Base-by-base conservation (phyloP, 1,140 invertebrate genomes). In the Triops longicaudatus region DNA sequence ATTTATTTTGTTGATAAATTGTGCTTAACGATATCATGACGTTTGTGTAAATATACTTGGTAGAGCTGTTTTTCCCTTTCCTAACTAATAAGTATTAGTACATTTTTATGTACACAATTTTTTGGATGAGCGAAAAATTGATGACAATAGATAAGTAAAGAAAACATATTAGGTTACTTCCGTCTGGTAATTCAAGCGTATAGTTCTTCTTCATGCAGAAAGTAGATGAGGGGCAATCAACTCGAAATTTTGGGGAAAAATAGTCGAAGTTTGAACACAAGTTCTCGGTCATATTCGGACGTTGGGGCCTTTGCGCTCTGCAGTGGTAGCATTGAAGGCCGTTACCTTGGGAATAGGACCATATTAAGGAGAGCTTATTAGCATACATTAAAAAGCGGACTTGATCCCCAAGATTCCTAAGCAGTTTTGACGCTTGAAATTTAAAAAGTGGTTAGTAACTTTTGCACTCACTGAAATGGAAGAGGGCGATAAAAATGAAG, bases 121-220 rank as follows among this genome's bases (percentile, higher is more conserved):
- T 37, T 37, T 37, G 2, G 7, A 37, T 37, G 31, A n/a, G 31
- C 2, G 31, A 37, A 37, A 72, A 76, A 41, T 6, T 76, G 63
- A 26, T 27, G 22, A 2, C n/a, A 50, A 72, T 1, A 1, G 7
- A 26, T 22, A 26, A 37, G 14, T n/a, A n/a, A n/a, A n/a, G n/a
- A n/a, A n/a, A 43, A 12, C 11, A n/a, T 3, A 10, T n/a, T 43
- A 73, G 81, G 83, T 84, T 83, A 90, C 89, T 87, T 85, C 88
- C 89, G 81, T 89, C 88, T 73, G 85, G 85, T 77, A 91, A 84
- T 77, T 85, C 84, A 4, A 88, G 85, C 79, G 87, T 83, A 77
- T 88, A 88, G 9, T 90, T 89, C 79, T 88, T 89, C 81, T 92
- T 93, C 85, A 90, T 87, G 81, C 93, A 94, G 85, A 92, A 89